Evolutionary conservation across 2,797 vertebrate genomes (phyloP).

Genomic region (Capromys pilorides): DNA sequence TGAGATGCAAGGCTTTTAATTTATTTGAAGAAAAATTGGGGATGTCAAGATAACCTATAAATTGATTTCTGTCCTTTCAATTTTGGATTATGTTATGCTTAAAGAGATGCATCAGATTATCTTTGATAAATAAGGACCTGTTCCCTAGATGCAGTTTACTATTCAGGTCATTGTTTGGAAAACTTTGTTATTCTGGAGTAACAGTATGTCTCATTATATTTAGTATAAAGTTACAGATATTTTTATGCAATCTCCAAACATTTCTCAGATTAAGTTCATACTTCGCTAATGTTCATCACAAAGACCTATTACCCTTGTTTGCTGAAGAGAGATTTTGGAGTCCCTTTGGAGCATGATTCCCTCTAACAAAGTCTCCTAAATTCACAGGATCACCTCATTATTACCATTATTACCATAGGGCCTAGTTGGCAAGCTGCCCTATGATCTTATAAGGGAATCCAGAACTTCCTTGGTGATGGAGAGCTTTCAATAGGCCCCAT

Average conservation of each 20-base stretch:
- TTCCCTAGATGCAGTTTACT: not conserved
- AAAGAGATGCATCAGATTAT: not conserved
- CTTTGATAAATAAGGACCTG: not conserved
- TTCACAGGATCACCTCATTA: not conserved
- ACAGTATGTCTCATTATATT: not conserved
- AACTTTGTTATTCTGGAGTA: not conserved
- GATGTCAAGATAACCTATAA: not conserved
- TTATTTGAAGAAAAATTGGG: constrained; percentile 1
- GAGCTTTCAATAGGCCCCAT: not conserved
- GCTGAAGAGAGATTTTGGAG: not conserved
- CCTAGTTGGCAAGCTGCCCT: not conserved
- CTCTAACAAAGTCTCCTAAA: not conserved
- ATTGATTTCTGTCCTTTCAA: constrained; percentile 33
- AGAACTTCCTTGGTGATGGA: not conserved
- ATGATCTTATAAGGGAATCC: not conserved
- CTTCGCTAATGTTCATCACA: constrained; percentile 10
- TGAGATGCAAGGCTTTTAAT: constrained; percentile 13
- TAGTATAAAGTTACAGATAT: not conserved
- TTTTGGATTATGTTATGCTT: constrained; percentile 30
- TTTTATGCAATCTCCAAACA: constrained; percentile 50
- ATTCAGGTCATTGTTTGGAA: not conserved
- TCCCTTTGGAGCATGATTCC: not conserved
- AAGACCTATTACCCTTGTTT: not conserved
- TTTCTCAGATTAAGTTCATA: not conserved
- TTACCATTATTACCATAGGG: accelerated